Base-by-base conservation (phyloP, 2,888 invertebrate genomes). In the Cataglyphis altisquamis region DNA sequence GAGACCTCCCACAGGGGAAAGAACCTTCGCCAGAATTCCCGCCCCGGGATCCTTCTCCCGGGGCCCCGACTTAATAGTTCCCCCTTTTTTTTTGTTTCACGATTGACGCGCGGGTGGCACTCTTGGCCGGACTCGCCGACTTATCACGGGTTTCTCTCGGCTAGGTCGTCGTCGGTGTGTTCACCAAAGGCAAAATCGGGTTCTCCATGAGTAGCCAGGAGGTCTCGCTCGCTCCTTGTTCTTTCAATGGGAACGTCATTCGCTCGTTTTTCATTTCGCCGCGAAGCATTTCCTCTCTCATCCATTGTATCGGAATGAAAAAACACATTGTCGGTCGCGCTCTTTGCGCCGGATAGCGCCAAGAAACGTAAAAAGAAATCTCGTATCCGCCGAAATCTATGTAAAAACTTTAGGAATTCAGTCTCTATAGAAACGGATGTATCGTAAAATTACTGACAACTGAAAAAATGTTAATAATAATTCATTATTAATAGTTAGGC, bases 51-150 rank as follows among this genome's bases (percentile, higher is more conserved):
- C 55, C 55, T 83, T 86, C 84, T 80, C 73, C 67, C 64, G 66
- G 63, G 39, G 32, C 63, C 52, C 57, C 73, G 77, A 72, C 83
- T 87, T 88, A 87, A 88, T 88, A 87, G 87, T 87, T 86, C 41
- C 82, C 82, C 74, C 82, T 82, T 88, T 87, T 83, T 83, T 87
- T 88, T 87, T 88, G 75, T 84, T 70, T 63, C 45, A 73, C 77
- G 81, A 87, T 86, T 87, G 72, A 60, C 82, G 82, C 62, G 82
- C 88, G 88, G 88, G 84, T 86, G 88, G 88, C 87, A 70, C 55
- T 25, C 48, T 83, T 67, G n/a, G 29, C 8, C 41, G 29, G 70
- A 25, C 70, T 60, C n/a, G 21, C 62, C 83, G 62, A 60, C 60
- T 68, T 77, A 67, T 77, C 77, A 62, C 60, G 67, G 64, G 39